Base-by-base conservation (phyloP, 2,888 invertebrate species). In the Epinotia ramella region DNA sequence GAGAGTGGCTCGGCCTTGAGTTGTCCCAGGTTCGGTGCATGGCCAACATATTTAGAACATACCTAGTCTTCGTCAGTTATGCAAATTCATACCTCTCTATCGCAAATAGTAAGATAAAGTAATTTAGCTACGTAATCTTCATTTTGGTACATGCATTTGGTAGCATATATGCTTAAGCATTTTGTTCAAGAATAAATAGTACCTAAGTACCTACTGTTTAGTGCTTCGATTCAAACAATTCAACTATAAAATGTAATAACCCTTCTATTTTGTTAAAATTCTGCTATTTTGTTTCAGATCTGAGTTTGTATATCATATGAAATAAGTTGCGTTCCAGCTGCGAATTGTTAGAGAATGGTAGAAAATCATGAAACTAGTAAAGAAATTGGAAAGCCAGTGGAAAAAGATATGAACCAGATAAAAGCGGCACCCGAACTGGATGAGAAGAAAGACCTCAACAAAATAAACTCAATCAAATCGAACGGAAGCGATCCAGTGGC, bases 381-480 rank as follows among this genome's bases (percentile, higher is more conserved):
- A 49, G 71, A 57, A 49, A 72, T 73, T 68, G 57, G 44, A 46
- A 44, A 40, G 40, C 63, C 64, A 56, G 46, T 59, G 44, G 81
- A 80, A 20, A 80, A 81, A n/a, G 78, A 79, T 76, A 68, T 46
- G 44, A 78, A 76, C 59, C 73, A 73, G 59, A 66, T 66, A 6
- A 78, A 80, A 67, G 65, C 11, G 63, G 76, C 77, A 63, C 79
- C 44, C 69, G 81, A 75, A 57, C 66, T 75, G 46, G 78, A 82
- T 20, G 80, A 80, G 73, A 83, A 84, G 73, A 81, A 84, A 76
- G 90, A 93, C 78, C 82, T 90, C 13, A 87, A 91, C 85, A 91
- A 88, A 90, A 87, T 92, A 20, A 93, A 91, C 79, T 88, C 91
- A 0, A 78, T 90, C 3, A 92, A 92, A 84, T 89, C 89, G 85